Evolutionary conservation across 2,888 invertebrate genomes (phyloP), one percentile per base, ranked within the genome.

Genomic region (Sinotaia quadrata): DNA sequence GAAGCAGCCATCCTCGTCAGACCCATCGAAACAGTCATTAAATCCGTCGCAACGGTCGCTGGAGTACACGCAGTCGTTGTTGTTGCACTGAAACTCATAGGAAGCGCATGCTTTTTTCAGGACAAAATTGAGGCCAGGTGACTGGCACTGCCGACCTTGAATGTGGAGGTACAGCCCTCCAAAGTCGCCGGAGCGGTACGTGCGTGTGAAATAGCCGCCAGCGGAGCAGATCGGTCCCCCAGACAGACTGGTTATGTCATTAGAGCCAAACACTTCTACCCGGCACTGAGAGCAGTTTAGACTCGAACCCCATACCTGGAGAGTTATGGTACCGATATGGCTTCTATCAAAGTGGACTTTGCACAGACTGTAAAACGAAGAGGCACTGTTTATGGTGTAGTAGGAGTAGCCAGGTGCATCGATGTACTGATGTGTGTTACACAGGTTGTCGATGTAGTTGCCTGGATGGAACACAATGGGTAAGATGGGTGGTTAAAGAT

Each of bases 1-100:
- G 54, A 54, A 54, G 31, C 54, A 54, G 24, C 54, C 54, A 18
- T 54, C 24, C 27, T 54, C 54, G 54, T 54, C 54, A 54, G 54
- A 54, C 7, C 54, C 54, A 5, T 54, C 54, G 10, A 31, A 54
- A 5, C 54, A 54, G 5, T 54, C 54, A 8, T 54, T 7, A 8
- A n/a, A 54, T 24, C 29, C 2, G 54, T 54, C 54, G 5, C 54
- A 54, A 18, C 31, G 54, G 27, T 54, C 54, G 27, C 2, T 1
- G 1, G 3, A 8, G 4, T 2, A 3, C 29, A 54, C 54, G 27
- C 54, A 54, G 4, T 54, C 1, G 5, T 31, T 31, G 54, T 54
- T 29, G 54, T 54, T 31, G 54, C 54, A 54, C 27, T 5, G 5
- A 31, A 54, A 54, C 54, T 54, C 3, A 31, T 1, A 21, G 27